Conservation (phyloP, 1,140 invertebrate species). For the Drosophila miranda region DNA sequence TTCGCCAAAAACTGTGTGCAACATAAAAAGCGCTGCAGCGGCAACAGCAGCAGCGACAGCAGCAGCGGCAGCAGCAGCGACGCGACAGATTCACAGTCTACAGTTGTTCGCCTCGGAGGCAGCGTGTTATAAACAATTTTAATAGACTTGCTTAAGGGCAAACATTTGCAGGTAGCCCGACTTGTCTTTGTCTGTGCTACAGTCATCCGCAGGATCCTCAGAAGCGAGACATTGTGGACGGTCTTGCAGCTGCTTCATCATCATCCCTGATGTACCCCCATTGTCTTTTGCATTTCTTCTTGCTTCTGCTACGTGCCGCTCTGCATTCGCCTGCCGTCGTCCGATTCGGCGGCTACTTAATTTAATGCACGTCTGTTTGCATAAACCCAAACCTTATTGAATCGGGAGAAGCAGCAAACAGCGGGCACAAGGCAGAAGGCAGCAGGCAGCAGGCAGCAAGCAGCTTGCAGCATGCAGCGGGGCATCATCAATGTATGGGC, state of each 20-base stretch:
- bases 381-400: constrained; percentile 79
- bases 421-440: constrained; percentile 21
- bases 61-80: constrained; percentile 43
- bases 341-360: constrained; percentile 70
- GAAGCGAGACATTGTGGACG: constrained; percentile 53
- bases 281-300: constrained; percentile 67
- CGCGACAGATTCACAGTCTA: constrained; percentile 17
- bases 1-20: constrained; percentile 42
- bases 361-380: constrained; percentile 80
- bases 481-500: constrained; percentile 76
- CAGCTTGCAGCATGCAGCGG: constrained; percentile 25
- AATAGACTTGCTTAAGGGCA: constrained; percentile 78
- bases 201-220: background rate
- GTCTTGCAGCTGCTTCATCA: constrained; percentile 45
- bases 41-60: constrained; percentile 42
- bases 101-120: background rate
- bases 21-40: constrained; percentile 63
- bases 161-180: constrained; percentile 55
- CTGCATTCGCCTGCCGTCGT: constrained; percentile 51
- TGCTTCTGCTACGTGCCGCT: constrained; percentile 61
- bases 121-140: constrained; percentile 73
- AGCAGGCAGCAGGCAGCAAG: constrained; percentile 20
- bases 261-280: constrained; percentile 32
- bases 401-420: constrained; percentile 45
- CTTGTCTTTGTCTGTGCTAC: background rate